Percentiles rank a stretch among this genome's conserved stretches.
phyloP scores from a whole-genome alignment of 1,140 invertebrate genomes.

The Drosophila lacertosa region DNA sequence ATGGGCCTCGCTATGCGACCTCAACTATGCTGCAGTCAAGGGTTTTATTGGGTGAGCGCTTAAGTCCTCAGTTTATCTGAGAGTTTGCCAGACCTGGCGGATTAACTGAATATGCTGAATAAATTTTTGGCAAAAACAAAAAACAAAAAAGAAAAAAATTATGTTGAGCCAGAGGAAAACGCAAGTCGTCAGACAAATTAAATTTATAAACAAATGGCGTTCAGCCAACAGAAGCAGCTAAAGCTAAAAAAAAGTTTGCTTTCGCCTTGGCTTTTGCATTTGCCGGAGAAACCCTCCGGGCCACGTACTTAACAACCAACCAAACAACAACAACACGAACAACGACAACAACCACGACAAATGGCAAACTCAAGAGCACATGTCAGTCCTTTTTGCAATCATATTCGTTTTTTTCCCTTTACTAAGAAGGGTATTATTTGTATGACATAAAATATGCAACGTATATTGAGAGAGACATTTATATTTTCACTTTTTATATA shows the following conservation, averaged over 20 bases:
- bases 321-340: slow-evolving; percentile 22
- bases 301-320: slow-evolving; percentile 16
- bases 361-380: slow-evolving; percentile 31
- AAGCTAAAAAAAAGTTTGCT: slow-evolving; percentile 59
- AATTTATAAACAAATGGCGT: slow-evolving; percentile 80
- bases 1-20: too few relatives aligned
- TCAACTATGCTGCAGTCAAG: too few relatives aligned
- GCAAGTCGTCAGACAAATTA: slow-evolving; percentile 67
- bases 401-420: neutral
- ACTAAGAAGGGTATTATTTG: neutral
- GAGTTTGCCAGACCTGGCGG: neutral
- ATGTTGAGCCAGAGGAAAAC: slow-evolving; percentile 34
- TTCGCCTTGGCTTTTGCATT: slow-evolving; percentile 39
- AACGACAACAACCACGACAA: slow-evolving; percentile 18
- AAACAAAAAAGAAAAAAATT: slow-evolving; percentile 22
- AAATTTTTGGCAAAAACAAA: slow-evolving; percentile 43
- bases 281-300: slow-evolving; percentile 42
- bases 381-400: slow-evolving; percentile 31
- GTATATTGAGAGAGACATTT: too few relatives aligned
- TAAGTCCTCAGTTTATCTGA: slow-evolving; percentile 18
- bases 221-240: slow-evolving; percentile 57
- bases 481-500: too few relatives aligned
- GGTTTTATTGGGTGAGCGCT: too few relatives aligned
- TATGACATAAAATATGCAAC: neutral
- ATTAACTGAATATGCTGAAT: slow-evolving; percentile 62